Conservation (phyloP, 1,140 invertebrate species). For the Drepana arcuata region DNA sequence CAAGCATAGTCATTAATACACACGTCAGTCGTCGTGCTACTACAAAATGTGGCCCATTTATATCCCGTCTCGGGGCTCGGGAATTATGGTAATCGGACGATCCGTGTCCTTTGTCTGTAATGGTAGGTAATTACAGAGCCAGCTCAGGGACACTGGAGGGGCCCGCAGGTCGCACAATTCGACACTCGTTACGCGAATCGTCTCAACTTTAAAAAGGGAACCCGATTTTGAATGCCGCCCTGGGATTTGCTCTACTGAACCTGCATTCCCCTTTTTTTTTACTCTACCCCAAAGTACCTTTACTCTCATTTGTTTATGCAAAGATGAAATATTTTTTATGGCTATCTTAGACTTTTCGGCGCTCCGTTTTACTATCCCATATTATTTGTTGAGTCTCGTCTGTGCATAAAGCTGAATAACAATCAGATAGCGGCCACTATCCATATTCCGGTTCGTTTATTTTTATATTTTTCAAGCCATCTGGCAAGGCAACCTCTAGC, state of each 20-base stretch:
- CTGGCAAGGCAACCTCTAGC: slow-evolving; percentile 34
- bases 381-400: slow-evolving; percentile 30
- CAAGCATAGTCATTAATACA: slow-evolving; percentile 69
- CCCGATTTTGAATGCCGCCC: slow-evolving; percentile 53
- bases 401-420: slow-evolving; percentile 41
- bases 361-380: slow-evolving; percentile 27
- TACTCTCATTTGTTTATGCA: slow-evolving; percentile 28
- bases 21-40: slow-evolving; percentile 61
- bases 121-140: slow-evolving; percentile 62
- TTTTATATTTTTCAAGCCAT: slow-evolving; percentile 55
- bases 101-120: slow-evolving; percentile 69
- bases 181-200: slow-evolving; percentile 68
- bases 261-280: too few relatives aligned
- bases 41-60: slow-evolving; percentile 68
- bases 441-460: slow-evolving; percentile 48
- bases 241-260: slow-evolving; percentile 38
- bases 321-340: slow-evolving; percentile 18
- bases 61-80: slow-evolving; percentile 52
- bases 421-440: slow-evolving; percentile 39
- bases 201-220: slow-evolving; percentile 66
- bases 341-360: slow-evolving; percentile 16
- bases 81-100: slow-evolving; percentile 69
- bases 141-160: slow-evolving; percentile 52
- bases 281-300: slow-evolving; percentile 29
- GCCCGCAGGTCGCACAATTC: slow-evolving; percentile 48